phyloP scores from a whole-genome alignment of 2,797 vertebrate species.

The Anguilla obscura region DNA sequence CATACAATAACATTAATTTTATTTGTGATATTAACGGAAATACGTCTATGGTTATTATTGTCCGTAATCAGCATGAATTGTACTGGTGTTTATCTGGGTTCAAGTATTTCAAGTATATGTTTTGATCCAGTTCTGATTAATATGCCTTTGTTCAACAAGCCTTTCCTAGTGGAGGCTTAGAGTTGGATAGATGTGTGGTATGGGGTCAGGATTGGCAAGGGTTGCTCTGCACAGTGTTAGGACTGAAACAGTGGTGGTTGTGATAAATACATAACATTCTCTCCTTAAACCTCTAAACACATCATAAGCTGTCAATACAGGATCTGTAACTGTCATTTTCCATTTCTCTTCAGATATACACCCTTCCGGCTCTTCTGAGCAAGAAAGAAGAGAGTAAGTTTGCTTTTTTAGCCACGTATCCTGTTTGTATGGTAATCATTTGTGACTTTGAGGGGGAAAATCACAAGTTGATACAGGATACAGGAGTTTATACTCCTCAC shows the following conservation, averaged over 20 bases:
- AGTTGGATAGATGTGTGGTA: not conserved
- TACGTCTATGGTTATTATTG: too few species aligned
- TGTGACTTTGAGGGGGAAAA: not conserved
- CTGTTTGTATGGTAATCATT: not conserved
- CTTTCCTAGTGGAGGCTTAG: not conserved
- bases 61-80: not conserved
- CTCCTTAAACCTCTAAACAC: not conserved
- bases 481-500: not conserved
- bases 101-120: not conserved
- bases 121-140: not conserved
- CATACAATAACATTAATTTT: not conserved
- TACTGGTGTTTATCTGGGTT: not conserved
- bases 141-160: not conserved
- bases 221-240: not conserved
- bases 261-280: not conserved
- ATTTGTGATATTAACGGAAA: too few species aligned
- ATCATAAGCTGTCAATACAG: not conserved
- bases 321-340: not conserved
- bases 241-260: not conserved
- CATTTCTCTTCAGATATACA: slow-evolving; percentile 85
- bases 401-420: not conserved
- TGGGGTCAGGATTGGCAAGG: slow-evolving; percentile 3
- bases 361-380: slow-evolving; percentile 92
- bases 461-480: not conserved
- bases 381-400: slow-evolving; percentile 99